Conservation (phyloP, 2,888 invertebrate species). For the Diabrotica balteata region DNA sequence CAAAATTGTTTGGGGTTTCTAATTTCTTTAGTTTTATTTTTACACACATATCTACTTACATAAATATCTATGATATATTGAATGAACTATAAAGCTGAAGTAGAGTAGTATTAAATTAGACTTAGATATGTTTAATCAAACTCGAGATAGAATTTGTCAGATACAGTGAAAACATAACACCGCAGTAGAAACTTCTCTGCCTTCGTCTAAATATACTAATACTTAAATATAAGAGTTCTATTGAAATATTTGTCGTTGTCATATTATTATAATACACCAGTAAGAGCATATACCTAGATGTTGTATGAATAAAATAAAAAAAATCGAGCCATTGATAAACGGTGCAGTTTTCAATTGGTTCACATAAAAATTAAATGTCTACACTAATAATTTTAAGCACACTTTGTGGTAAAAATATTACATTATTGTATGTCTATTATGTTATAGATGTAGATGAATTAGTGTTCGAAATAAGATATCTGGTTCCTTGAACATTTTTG, state of each 20-base stretch:
- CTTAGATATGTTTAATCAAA: too few species aligned
- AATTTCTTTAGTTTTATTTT: too few species aligned
- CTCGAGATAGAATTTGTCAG: background rate
- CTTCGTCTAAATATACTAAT: slow-evolving; percentile 10
- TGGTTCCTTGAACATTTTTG: too few species aligned
- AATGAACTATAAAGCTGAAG: too few species aligned
- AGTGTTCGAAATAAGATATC: background rate
- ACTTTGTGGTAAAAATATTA: slow-evolving; percentile 32
- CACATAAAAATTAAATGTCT: slow-evolving; percentile 42
- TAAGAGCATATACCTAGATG: slow-evolving; percentile 40
- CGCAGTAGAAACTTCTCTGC: slow-evolving; percentile 3
- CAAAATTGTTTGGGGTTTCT: too few species aligned
- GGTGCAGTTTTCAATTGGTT: slow-evolving; percentile 48
- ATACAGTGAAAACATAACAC: slow-evolving; percentile 2
- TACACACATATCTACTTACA: too few species aligned
- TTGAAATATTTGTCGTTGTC: slow-evolving; percentile 39
- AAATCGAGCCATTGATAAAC: slow-evolving; percentile 37
- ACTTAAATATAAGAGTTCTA: slow-evolving; percentile 24
- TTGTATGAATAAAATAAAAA: slow-evolving; percentile 40
- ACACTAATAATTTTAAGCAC: slow-evolving; percentile 42
- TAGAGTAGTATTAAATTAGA: too few species aligned
- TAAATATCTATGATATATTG: too few species aligned
- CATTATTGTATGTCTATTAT: slow-evolving; percentile 32
- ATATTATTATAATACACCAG: slow-evolving; percentile 36
- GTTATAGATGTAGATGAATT: slow-evolving; percentile 39